Percentiles rank a stretch among this genome's conserved stretches.
These are phyloP conservation scores for Lepus townsendii DNA, from an alignment of 2,797 vertebrate species.

Conservation along the genomic window DNA sequence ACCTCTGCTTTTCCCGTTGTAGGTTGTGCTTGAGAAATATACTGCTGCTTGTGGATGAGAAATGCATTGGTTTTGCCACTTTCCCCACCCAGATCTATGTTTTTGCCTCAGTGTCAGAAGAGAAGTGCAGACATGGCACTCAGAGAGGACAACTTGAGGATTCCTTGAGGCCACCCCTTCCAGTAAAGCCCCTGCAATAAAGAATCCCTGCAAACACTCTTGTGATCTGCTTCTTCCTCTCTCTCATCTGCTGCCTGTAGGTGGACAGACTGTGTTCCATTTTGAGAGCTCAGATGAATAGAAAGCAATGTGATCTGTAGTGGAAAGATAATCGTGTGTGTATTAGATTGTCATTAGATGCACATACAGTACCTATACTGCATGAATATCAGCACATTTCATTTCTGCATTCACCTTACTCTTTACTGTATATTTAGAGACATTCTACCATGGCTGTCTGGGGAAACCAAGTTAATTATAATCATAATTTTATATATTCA, in stretches of 20 bases:
- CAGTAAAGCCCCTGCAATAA: neutral
- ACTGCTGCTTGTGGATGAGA: neutral
- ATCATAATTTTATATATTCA: neutral
- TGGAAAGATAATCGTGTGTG: neutral
- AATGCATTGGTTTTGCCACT: neutral
- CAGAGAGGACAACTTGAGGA: neutral
- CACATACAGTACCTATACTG: neutral
- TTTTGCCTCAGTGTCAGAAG: neutral
- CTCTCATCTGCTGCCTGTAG: neutral
- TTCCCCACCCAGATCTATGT: neutral
- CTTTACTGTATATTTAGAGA: neutral
- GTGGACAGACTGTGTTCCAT: neutral
- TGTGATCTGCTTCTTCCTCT: neutral
- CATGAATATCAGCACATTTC: neutral
- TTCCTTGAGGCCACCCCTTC: neutral
- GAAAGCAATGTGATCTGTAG: neutral
- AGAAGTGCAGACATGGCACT: neutral
- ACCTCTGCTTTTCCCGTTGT: neutral
- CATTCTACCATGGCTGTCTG: neutral
- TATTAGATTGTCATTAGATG: neutral
- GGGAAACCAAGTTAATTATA: neutral
- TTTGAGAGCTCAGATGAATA: constrained; percentile 23
- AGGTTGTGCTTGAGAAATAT: neutral
- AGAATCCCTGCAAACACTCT: neutral
- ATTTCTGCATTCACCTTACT: neutral